These are phyloP conservation scores for Eristalis arbustorum DNA, from an alignment of 2,888 invertebrate species.

Conservation along the genomic window DNA sequence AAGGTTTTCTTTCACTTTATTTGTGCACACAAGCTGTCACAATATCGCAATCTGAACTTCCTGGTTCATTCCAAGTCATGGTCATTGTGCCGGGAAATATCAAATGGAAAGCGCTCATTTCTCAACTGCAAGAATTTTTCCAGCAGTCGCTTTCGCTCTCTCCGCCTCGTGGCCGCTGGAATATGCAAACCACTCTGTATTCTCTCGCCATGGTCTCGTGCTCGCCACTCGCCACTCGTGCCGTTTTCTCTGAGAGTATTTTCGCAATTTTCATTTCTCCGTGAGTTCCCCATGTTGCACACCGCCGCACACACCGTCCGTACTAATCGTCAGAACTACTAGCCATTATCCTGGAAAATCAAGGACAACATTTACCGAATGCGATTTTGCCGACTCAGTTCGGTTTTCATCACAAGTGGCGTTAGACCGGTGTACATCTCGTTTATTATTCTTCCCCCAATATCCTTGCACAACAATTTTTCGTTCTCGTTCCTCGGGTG, in stretches of 20 bases:
- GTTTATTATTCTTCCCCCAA: constrained; percentile 64
- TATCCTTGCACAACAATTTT: constrained; percentile 47
- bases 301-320: background rate
- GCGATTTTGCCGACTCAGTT: constrained; percentile 69
- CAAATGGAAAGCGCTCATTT: constrained; percentile 3
- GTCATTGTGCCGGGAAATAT: constrained; percentile 42
- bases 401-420: constrained; percentile 69
- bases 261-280: constrained; percentile 18
- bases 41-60: constrained; percentile 40
- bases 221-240: background rate
- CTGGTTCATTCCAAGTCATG: constrained; percentile 51
- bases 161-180: background rate
- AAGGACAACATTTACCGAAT: constrained; percentile 70
- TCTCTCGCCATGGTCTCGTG: background rate
- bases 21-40: background rate
- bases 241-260: constrained; percentile 13
- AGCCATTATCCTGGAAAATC: constrained; percentile 68
- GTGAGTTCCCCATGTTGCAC: constrained; percentile 16
- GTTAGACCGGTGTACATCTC: constrained; percentile 67
- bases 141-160: constrained; percentile 34
- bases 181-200: constrained; percentile 1
- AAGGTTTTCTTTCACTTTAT: background rate
- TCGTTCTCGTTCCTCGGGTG: constrained; percentile 16
- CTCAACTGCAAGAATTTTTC: constrained; percentile 59
- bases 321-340: constrained; percentile 22